Conservation (phyloP, 2,797 vertebrate species). For the Galagoides demidoff region DNA sequence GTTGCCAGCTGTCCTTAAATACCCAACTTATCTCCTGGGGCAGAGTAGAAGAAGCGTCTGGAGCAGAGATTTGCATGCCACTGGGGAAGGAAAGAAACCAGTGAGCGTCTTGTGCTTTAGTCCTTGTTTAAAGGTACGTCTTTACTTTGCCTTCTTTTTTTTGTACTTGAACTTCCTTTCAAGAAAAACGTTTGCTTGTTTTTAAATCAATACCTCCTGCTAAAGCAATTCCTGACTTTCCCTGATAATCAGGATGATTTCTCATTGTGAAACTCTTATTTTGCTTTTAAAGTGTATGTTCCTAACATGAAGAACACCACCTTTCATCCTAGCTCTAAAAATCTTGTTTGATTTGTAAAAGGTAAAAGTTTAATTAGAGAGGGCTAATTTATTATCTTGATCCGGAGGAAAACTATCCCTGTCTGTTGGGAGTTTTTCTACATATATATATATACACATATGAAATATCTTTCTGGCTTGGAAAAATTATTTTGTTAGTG, state of each 20-base stretch:
- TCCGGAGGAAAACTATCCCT: not conserved
- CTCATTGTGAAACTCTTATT: constrained; percentile 32
- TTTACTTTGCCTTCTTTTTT: not conserved
- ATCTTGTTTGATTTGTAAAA: not conserved
- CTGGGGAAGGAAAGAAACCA: constrained; percentile 41
- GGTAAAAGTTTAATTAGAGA: not conserved
- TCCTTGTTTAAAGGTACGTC: constrained; percentile 63
- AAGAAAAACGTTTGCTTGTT: constrained; percentile 19
- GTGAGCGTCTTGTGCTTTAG: not conserved
- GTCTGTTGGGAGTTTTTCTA: constrained; percentile 31
- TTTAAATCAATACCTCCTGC: not conserved
- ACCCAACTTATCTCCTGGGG: constrained; percentile 68
- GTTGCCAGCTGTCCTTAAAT: constrained; percentile 63
- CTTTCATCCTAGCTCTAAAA: constrained; percentile 43
- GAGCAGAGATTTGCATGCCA: not conserved
- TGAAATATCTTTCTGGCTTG: constrained; percentile 30
- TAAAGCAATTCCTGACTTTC: constrained; percentile 39
- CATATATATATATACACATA: not conserved
- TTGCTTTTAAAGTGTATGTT: constrained; percentile 30
- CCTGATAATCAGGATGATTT: not conserved
- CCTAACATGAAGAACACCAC: not conserved
- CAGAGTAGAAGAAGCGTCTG: not conserved
- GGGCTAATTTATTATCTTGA: constrained; percentile 5
- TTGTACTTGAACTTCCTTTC: not conserved
- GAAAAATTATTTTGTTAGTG: constrained; percentile 57